A percentile compares a stretch with the other conserved stretches of the same genome.
Evolutionary conservation across 2,888 invertebrate genomes (phyloP).

Genomic region (Chromoteleia sp.): DNA sequence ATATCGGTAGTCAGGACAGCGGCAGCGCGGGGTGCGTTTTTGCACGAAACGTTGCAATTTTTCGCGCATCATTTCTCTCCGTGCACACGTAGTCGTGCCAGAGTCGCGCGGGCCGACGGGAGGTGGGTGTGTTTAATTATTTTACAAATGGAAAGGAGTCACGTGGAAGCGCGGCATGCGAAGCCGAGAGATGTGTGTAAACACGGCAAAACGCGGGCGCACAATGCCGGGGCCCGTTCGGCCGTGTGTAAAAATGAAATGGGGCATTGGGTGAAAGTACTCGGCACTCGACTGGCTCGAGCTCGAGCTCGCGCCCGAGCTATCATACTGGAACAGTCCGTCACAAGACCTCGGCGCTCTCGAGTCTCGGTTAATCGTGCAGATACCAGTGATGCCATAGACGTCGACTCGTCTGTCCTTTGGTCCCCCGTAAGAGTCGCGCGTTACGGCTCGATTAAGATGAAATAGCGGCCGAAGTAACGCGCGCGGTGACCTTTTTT

Average conservation of each 20-base stretch:
- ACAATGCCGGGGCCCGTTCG: conserved; percentile 62
- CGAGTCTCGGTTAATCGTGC: not conserved
- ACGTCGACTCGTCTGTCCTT: not conserved
- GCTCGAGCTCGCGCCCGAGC: conserved; percentile 9
- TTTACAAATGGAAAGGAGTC: conserved; percentile 65
- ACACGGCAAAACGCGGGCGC: conserved; percentile 31
- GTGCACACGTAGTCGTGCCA: not conserved
- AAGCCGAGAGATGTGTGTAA: conserved; percentile 20
- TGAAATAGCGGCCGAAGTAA: not conserved
- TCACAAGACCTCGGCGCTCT: conserved; percentile 67
- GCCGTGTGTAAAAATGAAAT: conserved; percentile 84
- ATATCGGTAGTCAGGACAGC: no score
- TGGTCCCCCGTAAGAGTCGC: no score
- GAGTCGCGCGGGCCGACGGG: conserved; percentile 13
- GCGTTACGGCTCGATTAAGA: not conserved
- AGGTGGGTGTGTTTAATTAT: conserved; percentile 60
- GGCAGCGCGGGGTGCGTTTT: no score
- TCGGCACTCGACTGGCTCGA: conserved; percentile 54
- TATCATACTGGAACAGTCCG: conserved; percentile 76
- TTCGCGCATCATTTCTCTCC: no score
- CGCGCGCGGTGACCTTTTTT: not conserved
- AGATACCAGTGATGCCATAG: conserved; percentile 33
- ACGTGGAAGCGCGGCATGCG: conserved; percentile 33
- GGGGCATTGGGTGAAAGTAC: conserved; percentile 85
- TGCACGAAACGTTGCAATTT: no score